These are phyloP conservation scores for Numenius arquata DNA, from an alignment of 2,113 vertebrate species.

Conservation along the genomic window DNA sequence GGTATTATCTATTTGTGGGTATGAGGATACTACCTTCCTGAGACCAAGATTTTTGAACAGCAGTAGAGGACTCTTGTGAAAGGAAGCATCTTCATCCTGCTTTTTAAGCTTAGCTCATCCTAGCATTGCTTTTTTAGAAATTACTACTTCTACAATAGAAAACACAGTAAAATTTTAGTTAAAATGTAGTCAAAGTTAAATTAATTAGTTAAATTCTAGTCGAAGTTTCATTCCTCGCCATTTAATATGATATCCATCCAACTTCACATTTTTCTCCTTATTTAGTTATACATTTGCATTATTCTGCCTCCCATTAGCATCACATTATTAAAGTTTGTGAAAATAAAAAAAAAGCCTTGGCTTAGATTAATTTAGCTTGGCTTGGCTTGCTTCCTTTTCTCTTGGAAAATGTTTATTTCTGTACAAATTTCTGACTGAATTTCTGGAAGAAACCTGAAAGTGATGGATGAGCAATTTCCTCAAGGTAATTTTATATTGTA, in stretches of 20 bases:
- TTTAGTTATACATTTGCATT: not conserved
- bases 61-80: not conserved
- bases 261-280: not conserved
- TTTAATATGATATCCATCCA: not conserved
- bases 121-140: not conserved
- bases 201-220: not conserved
- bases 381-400: not conserved
- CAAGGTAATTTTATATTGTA: not conserved
- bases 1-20: fast-evolving
- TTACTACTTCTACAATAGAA: not conserved
- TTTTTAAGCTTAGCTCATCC: not conserved
- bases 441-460: not conserved
- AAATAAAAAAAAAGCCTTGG: not conserved
- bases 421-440: not conserved
- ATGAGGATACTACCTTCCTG: not conserved
- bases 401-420: slow-evolving; percentile 24
- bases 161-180: not conserved
- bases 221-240: not conserved
- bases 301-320: not conserved
- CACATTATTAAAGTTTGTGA: not conserved
- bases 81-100: not conserved
- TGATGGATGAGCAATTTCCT: slow-evolving; percentile 3
- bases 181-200: not conserved
- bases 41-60: not conserved
- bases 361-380: not conserved